Conservation (phyloP, 1,140 invertebrate species). For the Drosophila persimilis region DNA sequence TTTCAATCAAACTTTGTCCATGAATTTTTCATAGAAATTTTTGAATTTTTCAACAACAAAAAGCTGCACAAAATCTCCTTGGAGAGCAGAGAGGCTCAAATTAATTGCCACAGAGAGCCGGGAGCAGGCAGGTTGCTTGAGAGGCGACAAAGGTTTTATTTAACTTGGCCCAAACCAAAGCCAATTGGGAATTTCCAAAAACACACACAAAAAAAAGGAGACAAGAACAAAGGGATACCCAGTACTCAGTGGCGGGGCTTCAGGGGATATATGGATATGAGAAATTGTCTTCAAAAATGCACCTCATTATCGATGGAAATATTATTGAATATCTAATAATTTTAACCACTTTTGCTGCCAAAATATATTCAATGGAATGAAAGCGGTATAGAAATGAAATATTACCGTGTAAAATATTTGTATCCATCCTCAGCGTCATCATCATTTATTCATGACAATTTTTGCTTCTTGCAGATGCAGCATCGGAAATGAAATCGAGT, state of each 20-base stretch:
- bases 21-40: slow-evolving; percentile 53
- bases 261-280: too few relatives aligned
- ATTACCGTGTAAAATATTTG: slow-evolving; percentile 36
- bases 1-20: slow-evolving; percentile 40
- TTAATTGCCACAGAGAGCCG: slow-evolving; percentile 22
- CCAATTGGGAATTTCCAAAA: slow-evolving; percentile 51
- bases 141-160: slow-evolving; percentile 33
- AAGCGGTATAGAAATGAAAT: slow-evolving; percentile 1
- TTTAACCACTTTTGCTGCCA: too few relatives aligned
- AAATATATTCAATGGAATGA: too few relatives aligned
- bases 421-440: slow-evolving; percentile 22
- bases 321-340: too few relatives aligned
- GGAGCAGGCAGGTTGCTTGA: slow-evolving; percentile 3
- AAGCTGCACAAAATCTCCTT: slow-evolving; percentile 18
- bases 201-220: too few relatives aligned
- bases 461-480: slow-evolving; percentile 37
- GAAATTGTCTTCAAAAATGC: too few relatives aligned
- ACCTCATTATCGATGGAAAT: too few relatives aligned
- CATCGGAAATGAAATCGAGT: slow-evolving; percentile 46
- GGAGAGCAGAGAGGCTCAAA: slow-evolving; percentile 22
- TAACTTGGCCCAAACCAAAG: slow-evolving; percentile 30
- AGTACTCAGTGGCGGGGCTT: too few relatives aligned
- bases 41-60: slow-evolving; percentile 35
- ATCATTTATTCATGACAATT: slow-evolving; percentile 71
- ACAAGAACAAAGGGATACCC: too few relatives aligned